phyloP scores from a whole-genome alignment of 2,113 vertebrate genomes.

The Sorex fumeus region DNA sequence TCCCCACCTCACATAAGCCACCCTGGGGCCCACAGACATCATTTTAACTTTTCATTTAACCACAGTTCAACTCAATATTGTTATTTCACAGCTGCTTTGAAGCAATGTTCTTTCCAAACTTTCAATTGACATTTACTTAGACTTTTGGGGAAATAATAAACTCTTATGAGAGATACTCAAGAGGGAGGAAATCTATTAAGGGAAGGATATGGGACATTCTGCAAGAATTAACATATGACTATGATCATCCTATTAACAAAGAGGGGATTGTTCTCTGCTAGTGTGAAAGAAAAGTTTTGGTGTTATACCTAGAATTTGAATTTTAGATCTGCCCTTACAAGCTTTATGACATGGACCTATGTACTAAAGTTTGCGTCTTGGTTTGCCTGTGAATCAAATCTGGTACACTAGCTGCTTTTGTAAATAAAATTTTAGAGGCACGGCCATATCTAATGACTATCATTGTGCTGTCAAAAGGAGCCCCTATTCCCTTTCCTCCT shows the following conservation, averaged over 20 bases:
- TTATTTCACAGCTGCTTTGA: neutral
- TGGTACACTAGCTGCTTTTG: neutral
- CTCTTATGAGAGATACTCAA: conserved; percentile 2
- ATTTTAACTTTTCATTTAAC: conserved; percentile 25
- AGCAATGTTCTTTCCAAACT: conserved; percentile 31
- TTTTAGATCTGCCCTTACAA: conserved; percentile 23
- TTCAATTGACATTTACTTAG: conserved; percentile 38
- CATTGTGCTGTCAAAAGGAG: neutral
- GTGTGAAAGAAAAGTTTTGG: neutral
- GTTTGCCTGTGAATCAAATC: conserved; percentile 17
- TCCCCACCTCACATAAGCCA: too few species aligned
- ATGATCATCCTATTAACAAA: neutral
- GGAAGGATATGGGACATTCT: neutral
- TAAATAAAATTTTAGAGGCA: conserved; percentile 5
- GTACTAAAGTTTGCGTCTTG: neutral
- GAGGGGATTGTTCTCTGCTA: neutral
- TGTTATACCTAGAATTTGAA: conserved; percentile 59
- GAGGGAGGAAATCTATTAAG: neutral
- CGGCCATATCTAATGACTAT: neutral
- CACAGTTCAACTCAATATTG: conserved; percentile 27
- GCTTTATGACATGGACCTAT: neutral
- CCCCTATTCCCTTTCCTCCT: neutral
- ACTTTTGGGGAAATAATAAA: conserved; percentile 18
- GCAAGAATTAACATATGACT: neutral
- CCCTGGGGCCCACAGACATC: too few species aligned